Percentiles rank a stretch among this genome's conserved stretches.
phyloP scores from a whole-genome alignment of 2,888 invertebrate genomes.

The Drosophila phalerata region DNA sequence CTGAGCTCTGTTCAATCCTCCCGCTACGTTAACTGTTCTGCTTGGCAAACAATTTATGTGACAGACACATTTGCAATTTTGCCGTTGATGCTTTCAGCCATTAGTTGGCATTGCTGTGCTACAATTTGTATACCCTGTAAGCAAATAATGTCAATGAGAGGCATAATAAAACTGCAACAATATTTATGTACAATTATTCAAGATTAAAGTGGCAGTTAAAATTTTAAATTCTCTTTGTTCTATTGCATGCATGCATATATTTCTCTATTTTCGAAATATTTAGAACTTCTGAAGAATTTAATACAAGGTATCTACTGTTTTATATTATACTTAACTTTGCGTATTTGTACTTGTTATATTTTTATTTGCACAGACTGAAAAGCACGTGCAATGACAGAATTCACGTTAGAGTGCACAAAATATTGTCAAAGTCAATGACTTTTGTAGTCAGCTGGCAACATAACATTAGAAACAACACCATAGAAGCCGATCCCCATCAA shows the following conservation, averaged over 20 bases:
- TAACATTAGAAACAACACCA: slow-evolving; percentile 7
- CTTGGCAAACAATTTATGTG: slow-evolving; percentile 47
- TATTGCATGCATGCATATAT: no score
- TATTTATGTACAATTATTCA: neutral
- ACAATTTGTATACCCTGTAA: slow-evolving; percentile 29
- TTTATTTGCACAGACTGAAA: slow-evolving; percentile 12
- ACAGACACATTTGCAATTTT: slow-evolving; percentile 38
- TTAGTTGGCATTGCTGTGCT: slow-evolving; percentile 34
- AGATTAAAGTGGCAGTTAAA: no score
- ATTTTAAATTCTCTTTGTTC: no score
- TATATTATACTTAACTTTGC: no score
- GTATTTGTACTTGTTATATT: slow-evolving; percentile 15
- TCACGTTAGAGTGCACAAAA: slow-evolving; percentile 52
- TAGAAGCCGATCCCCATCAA: neutral
- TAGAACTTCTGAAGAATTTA: neutral
- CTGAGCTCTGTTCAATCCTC: neutral
- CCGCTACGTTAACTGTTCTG: slow-evolving; percentile 26
- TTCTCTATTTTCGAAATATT: neutral
- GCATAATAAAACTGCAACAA: neutral
- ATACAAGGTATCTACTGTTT: neutral
- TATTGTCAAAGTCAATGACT: slow-evolving; percentile 42
- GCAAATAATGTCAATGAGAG: neutral
- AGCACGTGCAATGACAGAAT: slow-evolving; percentile 29
- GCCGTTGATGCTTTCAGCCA: slow-evolving; percentile 42
- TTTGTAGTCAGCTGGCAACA: slow-evolving; percentile 19